Base-by-base conservation (phyloP, 2,113 vertebrate species). In the Amblyornis subalaris region DNA sequence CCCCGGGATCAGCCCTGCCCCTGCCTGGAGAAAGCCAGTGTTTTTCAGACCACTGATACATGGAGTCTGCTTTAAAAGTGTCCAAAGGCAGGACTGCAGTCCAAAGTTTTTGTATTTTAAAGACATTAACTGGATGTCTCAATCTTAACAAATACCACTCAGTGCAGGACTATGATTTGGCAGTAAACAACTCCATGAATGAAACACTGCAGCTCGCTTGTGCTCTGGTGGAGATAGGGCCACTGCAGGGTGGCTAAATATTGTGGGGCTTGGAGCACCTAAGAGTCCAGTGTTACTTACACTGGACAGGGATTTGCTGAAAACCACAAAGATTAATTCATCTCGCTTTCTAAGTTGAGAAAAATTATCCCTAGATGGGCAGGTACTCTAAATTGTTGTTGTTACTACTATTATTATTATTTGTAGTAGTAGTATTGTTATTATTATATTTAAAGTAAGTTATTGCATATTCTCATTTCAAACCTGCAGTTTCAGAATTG, bases 361-460 rank as follows among this genome's bases (percentile, higher is more conserved):
- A 91, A 16, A 40, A 53, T 8, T 54, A 17, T 64, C 35, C 14
- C 10, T 65, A 29, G 20, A 58, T 51, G 17, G 22, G 2, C 11
- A 53, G 22, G 7, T 57, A 72, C 3, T 4, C 25, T 82, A 33
- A 74, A 29, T 58, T 61, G 17, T 3, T 51, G 14, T 54, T 58
- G 2, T 50, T 31, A 3, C 62, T 69, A 1, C 15, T 48, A 11
- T 8, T 72, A 14, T 3, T 47, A 15, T 0, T 55, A 31, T 4
- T 42, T 65, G 14, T 10, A 51, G 10, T 44, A 57, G 31, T 42
- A 50, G 40, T 65, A 40, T 40, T 62, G 5, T 38, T 35, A 4
- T 45, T 42, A 4, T 20, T 40, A 11, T 14, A 3, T 81, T 85
- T 78, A 31, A 77, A 76, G 53, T 78, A 74, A 81, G 28, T 71